A percentile compares a stretch with the other conserved stretches of the same genome.
Evolutionary conservation across 1,140 invertebrate species (phyloP).

Genomic region (Psix sp.): DNA sequence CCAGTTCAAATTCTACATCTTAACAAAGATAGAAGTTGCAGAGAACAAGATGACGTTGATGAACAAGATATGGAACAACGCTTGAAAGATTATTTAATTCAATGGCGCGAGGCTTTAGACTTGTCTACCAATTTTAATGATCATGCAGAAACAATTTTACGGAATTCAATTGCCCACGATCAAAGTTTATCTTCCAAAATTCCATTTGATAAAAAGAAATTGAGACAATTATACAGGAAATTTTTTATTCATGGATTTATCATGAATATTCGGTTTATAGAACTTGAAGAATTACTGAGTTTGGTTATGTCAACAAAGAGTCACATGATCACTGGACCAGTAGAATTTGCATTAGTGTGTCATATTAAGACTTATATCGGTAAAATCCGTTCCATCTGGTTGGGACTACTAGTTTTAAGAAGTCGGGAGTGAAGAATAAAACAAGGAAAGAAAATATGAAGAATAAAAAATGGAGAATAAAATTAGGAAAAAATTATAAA

Average conservation of each 20-base stretch:
- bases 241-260: slow-evolving; percentile 73
- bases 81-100: slow-evolving; percentile 66
- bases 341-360: slow-evolving; percentile 72
- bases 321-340: slow-evolving; percentile 67
- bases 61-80: slow-evolving; percentile 63
- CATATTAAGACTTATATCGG: slow-evolving; percentile 67
- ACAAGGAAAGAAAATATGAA: background rate
- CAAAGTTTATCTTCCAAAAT: slow-evolving; percentile 52
- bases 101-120: slow-evolving; percentile 65
- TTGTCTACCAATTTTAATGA: slow-evolving; percentile 70
- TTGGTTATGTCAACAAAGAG: slow-evolving; percentile 68
- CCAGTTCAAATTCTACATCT: slow-evolving; percentile 65
- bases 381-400: slow-evolving; percentile 69
- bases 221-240: slow-evolving; percentile 69
- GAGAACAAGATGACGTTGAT: slow-evolving; percentile 42
- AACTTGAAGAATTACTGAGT: slow-evolving; percentile 64
- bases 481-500: too few species aligned
- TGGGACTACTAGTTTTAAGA: slow-evolving; percentile 68
- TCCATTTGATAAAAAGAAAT: slow-evolving; percentile 67
- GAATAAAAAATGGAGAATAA: background rate
- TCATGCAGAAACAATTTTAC: slow-evolving; percentile 66
- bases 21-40: slow-evolving; percentile 33
- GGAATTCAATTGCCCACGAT: slow-evolving; percentile 60
- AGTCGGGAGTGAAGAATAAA: slow-evolving; percentile 59
- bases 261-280: slow-evolving; percentile 65